A percentile compares a stretch with the other conserved stretches of the same genome.
These are phyloP conservation scores for Rhinoderma darwinii DNA, from an alignment of 2,113 vertebrate species.

Conservation along the genomic window DNA sequence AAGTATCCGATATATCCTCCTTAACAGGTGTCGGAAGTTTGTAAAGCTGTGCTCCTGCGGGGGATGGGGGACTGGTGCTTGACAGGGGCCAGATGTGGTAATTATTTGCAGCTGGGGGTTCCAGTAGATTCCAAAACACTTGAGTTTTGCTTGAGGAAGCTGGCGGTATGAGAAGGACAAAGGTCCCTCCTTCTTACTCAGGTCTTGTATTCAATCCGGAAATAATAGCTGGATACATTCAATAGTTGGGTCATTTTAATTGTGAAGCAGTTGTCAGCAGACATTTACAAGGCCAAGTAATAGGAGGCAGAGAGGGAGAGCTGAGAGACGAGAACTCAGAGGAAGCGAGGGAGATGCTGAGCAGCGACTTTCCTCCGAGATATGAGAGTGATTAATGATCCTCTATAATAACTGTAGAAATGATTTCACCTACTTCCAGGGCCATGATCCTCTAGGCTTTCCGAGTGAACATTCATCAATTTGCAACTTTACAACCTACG, in stretches of 20 bases:
- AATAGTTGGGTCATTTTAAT: constrained; percentile 2
- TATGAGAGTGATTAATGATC: constrained; percentile 49
- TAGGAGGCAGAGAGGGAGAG: constrained; percentile 14
- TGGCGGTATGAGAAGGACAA: constrained; percentile 4
- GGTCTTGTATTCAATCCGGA: background rate
- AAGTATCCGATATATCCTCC: constrained; percentile 42
- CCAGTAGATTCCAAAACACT: constrained; percentile 2
- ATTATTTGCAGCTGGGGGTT: constrained; percentile 45
- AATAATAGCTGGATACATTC: constrained; percentile 31
- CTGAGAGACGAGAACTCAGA: background rate
- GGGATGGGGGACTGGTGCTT: constrained; percentile 34
- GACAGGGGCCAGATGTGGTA: constrained; percentile 5
- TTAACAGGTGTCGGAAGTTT: background rate
- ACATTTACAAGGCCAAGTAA: constrained; percentile 19
- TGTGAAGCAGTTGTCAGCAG: constrained; percentile 42
- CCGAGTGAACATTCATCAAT: background rate
- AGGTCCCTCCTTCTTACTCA: rapidly evolving
- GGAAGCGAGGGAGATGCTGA: constrained; percentile 30
- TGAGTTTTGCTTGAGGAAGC: constrained; percentile 28
- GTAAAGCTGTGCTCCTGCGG: constrained; percentile 33
- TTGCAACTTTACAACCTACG: background rate
- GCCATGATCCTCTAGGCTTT: background rate
- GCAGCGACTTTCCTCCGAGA: constrained; percentile 22
- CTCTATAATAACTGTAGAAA: background rate
- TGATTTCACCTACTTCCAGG: background rate